Evolutionary conservation across 2,888 invertebrate species (phyloP).

Genomic region (Agrilus mali): DNA sequence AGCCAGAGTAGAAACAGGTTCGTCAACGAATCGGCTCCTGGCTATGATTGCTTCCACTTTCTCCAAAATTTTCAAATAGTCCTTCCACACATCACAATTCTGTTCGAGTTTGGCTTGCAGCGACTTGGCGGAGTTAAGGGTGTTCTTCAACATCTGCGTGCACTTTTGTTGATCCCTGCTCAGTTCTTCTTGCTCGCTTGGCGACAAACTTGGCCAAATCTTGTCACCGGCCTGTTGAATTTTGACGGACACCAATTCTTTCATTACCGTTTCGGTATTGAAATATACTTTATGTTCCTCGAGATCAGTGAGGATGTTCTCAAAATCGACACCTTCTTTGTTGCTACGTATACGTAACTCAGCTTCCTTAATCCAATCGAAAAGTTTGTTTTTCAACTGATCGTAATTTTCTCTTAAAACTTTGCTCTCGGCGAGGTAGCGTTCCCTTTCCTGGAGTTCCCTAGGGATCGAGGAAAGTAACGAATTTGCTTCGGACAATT

Average conservation of each 20-base stretch:
- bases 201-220: conserved; percentile 74
- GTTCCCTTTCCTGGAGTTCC: conserved; percentile 68
- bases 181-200: conserved; percentile 70
- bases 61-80: conserved; percentile 66
- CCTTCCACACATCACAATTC: conserved; percentile 73
- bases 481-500: conserved; percentile 74
- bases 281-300: conserved; percentile 84
- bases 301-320: conserved; percentile 67
- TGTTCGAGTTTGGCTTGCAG: conserved; percentile 69
- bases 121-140: conserved; percentile 70
- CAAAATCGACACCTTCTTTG: conserved; percentile 79
- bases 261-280: conserved; percentile 62
- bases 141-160: conserved; percentile 69
- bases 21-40: conserved; percentile 64
- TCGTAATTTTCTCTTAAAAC: conserved; percentile 65
- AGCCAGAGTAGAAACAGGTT: conserved; percentile 66
- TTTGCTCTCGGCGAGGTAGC: conserved; percentile 68
- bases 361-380: conserved; percentile 74
- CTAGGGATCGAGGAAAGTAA: conserved; percentile 64
- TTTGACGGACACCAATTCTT: conserved; percentile 66
- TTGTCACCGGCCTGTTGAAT: conserved; percentile 77
- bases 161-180: conserved; percentile 71
- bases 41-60: conserved; percentile 64
- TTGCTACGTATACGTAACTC: conserved; percentile 62
- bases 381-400: conserved; percentile 62